phyloP scores from a whole-genome alignment of 2,888 invertebrate species.

The Lysandra coridon region DNA sequence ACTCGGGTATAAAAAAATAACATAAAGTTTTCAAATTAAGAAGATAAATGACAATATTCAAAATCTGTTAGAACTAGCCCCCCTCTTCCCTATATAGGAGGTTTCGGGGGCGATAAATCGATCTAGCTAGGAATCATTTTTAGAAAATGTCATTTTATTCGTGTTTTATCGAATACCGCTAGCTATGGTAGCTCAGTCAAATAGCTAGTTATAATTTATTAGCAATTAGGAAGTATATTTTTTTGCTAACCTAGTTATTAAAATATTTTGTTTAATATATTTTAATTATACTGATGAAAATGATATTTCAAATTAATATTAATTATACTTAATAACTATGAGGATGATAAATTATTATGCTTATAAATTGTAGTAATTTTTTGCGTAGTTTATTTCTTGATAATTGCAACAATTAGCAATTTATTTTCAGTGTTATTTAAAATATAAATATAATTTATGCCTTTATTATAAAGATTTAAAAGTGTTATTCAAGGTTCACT shows the following conservation, averaged over 20 bases:
- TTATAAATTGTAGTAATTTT: not conserved
- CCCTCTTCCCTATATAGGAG: no score
- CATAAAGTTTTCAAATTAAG: no score
- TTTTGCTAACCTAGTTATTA: not conserved
- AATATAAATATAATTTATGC: constrained; percentile 22
- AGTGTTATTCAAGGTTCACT: constrained; percentile 17
- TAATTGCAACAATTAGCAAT: constrained; percentile 31
- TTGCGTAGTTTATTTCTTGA: constrained; percentile 11
- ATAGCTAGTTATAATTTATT: no score
- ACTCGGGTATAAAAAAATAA: no score
- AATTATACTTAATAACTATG: not conserved
- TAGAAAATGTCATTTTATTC: no score
- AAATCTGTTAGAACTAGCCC: no score
- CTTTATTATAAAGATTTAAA: not conserved
- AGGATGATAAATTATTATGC: constrained; percentile 34
- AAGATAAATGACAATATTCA: no score
- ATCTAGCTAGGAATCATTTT: no score
- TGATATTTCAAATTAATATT: not conserved
- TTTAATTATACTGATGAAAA: not conserved
- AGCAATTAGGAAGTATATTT: no score
- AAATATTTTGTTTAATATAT: not conserved
- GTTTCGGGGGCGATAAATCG: no score
- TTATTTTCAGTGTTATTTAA: constrained; percentile 25
- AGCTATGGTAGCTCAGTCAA: no score
- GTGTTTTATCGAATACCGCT: no score